Evolutionary conservation across 2,113 vertebrate genomes (phyloP).

Genomic region (Danio rerio): DNA sequence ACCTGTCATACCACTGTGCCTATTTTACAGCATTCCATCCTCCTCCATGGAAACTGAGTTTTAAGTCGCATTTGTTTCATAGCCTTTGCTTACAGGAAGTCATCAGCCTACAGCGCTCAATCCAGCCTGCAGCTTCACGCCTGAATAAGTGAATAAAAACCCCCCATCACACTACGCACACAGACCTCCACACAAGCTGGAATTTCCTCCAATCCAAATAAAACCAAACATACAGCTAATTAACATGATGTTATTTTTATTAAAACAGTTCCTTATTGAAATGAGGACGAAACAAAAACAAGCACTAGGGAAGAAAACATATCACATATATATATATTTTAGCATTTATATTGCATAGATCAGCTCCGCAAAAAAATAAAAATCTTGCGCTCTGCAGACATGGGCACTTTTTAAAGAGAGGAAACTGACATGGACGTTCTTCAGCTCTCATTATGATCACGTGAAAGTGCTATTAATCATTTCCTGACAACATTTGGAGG

Average conservation of each 20-base stretch:
- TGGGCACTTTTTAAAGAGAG: slow-evolving; percentile 54
- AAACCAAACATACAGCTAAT: neutral
- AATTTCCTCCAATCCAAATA: neutral
- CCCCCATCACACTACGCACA: neutral
- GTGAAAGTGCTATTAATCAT: slow-evolving; percentile 46
- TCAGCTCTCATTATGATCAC: neutral
- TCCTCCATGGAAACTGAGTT: slow-evolving; percentile 60
- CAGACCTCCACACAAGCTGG: neutral
- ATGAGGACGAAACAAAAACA: slow-evolving; percentile 60
- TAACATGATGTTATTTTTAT: slow-evolving; percentile 62
- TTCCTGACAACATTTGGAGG: neutral
- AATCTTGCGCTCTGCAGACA: slow-evolving; percentile 56
- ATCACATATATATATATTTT: slow-evolving; percentile 67
- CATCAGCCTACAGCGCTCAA: slow-evolving; percentile 2
- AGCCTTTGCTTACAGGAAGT: slow-evolving; percentile 52
- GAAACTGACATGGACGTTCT: slow-evolving; percentile 10
- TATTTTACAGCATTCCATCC: slow-evolving; percentile 26
- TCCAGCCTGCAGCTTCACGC: slow-evolving; percentile 1
- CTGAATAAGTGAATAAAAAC: neutral
- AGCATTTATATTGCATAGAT: slow-evolving; percentile 79
- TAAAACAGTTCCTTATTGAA: slow-evolving; percentile 72
- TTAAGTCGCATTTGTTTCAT: slow-evolving; percentile 3
- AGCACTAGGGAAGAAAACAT: slow-evolving; percentile 61
- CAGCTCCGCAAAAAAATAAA: slow-evolving; percentile 63
- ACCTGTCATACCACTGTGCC: neutral